Evolutionary conservation across 2,113 vertebrate genomes (phyloP), one percentile per base, ranked within the genome.

Genomic region (Chloropsis cyanopogon): DNA sequence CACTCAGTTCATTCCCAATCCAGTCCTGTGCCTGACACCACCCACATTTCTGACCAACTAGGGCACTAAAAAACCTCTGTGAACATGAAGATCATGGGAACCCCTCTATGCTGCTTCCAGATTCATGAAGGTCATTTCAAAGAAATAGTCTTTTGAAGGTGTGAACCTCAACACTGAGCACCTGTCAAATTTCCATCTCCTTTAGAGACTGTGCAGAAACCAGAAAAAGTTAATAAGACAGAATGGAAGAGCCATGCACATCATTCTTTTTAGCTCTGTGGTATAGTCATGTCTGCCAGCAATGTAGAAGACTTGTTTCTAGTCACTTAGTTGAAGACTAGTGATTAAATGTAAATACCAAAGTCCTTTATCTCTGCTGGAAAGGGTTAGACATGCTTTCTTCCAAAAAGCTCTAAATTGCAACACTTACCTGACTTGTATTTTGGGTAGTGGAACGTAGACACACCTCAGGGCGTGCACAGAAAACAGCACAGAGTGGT

Each of bases 51-150:
- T 96, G 97, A 98, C 79, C 96, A 98, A 42, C 91, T 98, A 80
- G 87, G 56, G 90, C 95, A 85, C 96, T 95, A 90, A 96, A 96
- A 98, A 98, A 94, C 97, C 97, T 85, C 97, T 98, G 89, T 96
- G 98, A 98, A 98, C 96, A 1, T 68, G 97, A 78, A 97, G 98
- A 92, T 88, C 97, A 22, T 94, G 98, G 54, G 96, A 98, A 90
- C 92, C 94, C 29, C 96, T 98, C 63, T 96, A 96, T 92, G 97
- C 97, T 61, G 96, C 94, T 70, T 97, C 98, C 97, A 97, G 97
- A 86, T 98, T 98, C 83, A 98, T 29, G 20, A 19, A 49, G 16
- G 70, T 76, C n/a, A 22, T 73, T 92, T 77, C 42, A 64, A 72
- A 80, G 1, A 76, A 80, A 31, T 35, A 49, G 21, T 56, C 54